Percentiles rank a stretch among this genome's conserved stretches.
These are phyloP conservation scores for Jacana jacana DNA, from an alignment of 2,113 vertebrate species.

Conservation along the genomic window DNA sequence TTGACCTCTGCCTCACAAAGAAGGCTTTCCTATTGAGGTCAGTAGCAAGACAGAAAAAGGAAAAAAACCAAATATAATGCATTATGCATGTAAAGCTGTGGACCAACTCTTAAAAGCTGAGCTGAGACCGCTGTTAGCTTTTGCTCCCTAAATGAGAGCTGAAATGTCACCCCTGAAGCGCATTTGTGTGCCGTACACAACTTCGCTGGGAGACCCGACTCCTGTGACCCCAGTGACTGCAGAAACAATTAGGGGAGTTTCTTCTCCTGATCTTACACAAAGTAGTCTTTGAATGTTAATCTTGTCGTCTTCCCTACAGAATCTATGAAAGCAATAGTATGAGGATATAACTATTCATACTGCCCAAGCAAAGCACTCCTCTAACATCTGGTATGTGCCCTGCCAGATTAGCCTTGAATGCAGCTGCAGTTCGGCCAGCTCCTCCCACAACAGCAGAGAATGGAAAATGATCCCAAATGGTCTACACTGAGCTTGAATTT, in stretches of 20 bases:
- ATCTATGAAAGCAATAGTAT: neutral
- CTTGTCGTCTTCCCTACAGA: neutral
- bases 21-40: neutral
- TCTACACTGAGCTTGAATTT: conserved; percentile 11
- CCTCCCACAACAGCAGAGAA: conserved; percentile 68
- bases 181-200: neutral
- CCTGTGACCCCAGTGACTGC: neutral
- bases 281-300: neutral
- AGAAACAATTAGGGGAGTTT: neutral
- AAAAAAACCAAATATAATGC: neutral
- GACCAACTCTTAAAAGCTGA: neutral
- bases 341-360: neutral
- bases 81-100: neutral
- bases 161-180: neutral
- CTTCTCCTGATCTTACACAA: neutral
- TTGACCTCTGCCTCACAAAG: neutral
- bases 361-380: neutral
- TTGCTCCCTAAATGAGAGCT: neutral
- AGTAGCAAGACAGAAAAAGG: neutral
- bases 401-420: conserved; percentile 56
- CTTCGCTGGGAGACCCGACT: neutral
- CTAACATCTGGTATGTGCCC: conserved; percentile 61
- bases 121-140: neutral
- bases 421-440: conserved; percentile 56
- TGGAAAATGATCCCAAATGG: conserved; percentile 51